phyloP scores from a whole-genome alignment of 1,140 invertebrate species.

The Copidosoma floridanum region DNA sequence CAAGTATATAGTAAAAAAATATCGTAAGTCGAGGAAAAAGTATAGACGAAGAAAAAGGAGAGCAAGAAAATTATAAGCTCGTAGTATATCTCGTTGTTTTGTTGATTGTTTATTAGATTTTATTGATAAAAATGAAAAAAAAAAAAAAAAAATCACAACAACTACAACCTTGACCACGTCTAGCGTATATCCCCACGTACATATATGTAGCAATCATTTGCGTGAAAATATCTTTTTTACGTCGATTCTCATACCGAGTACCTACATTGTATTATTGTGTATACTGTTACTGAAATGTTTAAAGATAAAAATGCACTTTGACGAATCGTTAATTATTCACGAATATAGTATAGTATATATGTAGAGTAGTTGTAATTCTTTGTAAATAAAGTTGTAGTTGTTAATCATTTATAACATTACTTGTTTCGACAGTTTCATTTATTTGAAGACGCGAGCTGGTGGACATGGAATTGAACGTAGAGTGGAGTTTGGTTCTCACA shows the following conservation, averaged over 20 bases:
- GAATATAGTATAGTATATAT: neutral
- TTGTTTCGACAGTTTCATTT: too few relatives aligned
- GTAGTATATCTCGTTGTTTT: conserved; percentile 53
- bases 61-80: conserved; percentile 35
- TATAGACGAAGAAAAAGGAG: conserved; percentile 17
- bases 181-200: conserved; percentile 28
- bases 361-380: conserved; percentile 19
- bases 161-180: conserved; percentile 50
- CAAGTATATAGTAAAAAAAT: conserved; percentile 24
- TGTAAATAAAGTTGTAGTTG: conserved; percentile 15
- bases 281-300: conserved; percentile 9
- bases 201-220: neutral
- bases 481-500: too few relatives aligned
- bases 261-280: neutral
- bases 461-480: conserved; percentile 14
- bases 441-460: too few relatives aligned
- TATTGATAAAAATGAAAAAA: conserved; percentile 39
- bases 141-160: too few relatives aligned
- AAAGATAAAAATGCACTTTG: neutral
- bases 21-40: conserved; percentile 11
- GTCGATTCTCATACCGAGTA: neutral
- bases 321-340: neutral
- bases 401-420: too few relatives aligned
- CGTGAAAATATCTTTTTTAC: neutral
- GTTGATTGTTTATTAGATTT: conserved; percentile 57